Percentiles rank a stretch among this genome's conserved stretches.
These are phyloP conservation scores for Argyrosomus japonicus DNA, from an alignment of 2,113 vertebrate genomes.

Conservation along the genomic window DNA sequence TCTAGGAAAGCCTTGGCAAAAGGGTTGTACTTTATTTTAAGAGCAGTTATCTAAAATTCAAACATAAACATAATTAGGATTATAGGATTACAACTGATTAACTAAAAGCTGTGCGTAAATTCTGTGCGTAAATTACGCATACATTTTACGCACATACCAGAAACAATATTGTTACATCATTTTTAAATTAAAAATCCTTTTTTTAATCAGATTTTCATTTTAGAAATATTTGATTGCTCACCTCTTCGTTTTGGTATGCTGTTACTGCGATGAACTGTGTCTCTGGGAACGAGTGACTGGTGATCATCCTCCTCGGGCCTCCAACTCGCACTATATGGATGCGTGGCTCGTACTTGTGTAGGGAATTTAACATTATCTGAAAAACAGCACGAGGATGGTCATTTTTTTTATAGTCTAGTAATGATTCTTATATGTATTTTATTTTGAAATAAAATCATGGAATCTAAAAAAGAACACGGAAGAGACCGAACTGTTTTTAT, in stretches of 20 bases:
- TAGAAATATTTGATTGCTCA: conserved; percentile 31
- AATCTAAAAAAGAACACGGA: background rate
- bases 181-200: background rate
- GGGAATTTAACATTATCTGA: conserved; percentile 87
- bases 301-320: conserved; percentile 85
- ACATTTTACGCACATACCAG: background rate
- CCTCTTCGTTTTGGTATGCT: conserved; percentile 88
- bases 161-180: background rate
- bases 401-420: background rate
- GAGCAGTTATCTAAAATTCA: conserved; percentile 80
- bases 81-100: background rate
- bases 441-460: background rate
- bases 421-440: background rate
- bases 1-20: conserved; percentile 88
- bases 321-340: conserved; percentile 87
- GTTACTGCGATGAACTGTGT: conserved; percentile 88
- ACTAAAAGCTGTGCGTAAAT: conserved; percentile 21
- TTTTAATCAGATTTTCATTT: background rate
- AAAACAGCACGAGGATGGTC: background rate
- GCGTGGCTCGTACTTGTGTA: conserved; percentile 88
- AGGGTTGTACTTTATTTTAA: conserved; percentile 88
- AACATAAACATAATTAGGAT: background rate
- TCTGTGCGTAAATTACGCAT: conserved; percentile 44
- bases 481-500: background rate
- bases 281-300: conserved; percentile 85